These are phyloP conservation scores for Clytia hemisphaerica DNA, from an alignment of 30 jellyfish, hydroid and myxozoan species.

Conservation along the genomic window DNA sequence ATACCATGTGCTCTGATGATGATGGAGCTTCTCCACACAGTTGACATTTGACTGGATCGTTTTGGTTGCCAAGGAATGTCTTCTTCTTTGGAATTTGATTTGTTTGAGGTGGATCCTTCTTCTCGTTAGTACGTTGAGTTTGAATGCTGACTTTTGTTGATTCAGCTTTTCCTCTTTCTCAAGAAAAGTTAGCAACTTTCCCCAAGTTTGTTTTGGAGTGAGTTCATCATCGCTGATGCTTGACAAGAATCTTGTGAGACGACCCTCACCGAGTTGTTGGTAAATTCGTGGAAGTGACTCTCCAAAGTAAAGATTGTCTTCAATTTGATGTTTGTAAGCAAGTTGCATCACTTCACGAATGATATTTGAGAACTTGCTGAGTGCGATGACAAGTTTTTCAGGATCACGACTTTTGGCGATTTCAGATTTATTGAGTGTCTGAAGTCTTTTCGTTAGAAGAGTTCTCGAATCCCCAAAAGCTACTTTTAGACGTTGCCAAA, in stretches of 20 bases:
- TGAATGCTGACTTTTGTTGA: no score
- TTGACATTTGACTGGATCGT: no score
- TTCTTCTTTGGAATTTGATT: no score
- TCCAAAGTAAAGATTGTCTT: background rate
- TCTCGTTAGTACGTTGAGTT: no score
- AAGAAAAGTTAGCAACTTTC: background rate
- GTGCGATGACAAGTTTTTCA: background rate
- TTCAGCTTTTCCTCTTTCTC: slow-evolving; percentile 1
- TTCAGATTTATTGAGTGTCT: no score
- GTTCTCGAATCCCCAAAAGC: no score
- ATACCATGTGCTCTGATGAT: background rate
- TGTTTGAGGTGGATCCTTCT: no score
- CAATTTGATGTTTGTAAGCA: background rate
- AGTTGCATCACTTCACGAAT: no score
- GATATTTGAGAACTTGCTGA: background rate
- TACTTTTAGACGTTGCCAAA: no score
- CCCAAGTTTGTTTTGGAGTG: slow-evolving; percentile 5
- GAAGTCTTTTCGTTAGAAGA: no score
- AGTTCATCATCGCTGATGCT: slow-evolving; percentile 7
- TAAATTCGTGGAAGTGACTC: background rate
- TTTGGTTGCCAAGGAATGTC: no score
- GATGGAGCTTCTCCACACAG: no score
- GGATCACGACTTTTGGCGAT: background rate
- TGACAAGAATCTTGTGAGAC: slow-evolving; percentile 6
- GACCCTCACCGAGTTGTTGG: background rate